Base-by-base conservation (phyloP, 2,113 vertebrate genomes). In the Donacobius atricapilla region DNA sequence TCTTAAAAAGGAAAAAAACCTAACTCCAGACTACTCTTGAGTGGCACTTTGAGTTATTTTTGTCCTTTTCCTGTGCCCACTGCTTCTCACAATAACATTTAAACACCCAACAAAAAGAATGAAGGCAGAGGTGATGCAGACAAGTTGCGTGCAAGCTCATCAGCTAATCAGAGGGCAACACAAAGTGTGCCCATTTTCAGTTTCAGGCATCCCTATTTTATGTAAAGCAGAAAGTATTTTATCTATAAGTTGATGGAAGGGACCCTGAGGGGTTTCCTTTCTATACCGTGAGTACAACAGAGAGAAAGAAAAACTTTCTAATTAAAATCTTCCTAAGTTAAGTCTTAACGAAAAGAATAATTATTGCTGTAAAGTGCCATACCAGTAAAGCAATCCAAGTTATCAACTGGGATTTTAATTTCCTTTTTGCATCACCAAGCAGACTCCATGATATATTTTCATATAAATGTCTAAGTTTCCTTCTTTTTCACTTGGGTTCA, bases 291-390 rank as follows among this genome's bases (percentile, higher is more conserved):
- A 78, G 33, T 58, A 73, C 16, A 73, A 66, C 15, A 73, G 54
- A 56, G 17, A 68, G 42, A 83, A 93, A 64, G 53, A 71, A 57
- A 83, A 97, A 83, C 64, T 87, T 94, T 73, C 64, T 58, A 87
- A 86, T 94, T 93, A 93, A 92, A 93, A 91, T 81, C 54, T 87
- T 91, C 53, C n/a, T 64, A 27, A 31, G 24, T n/a, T n/a, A n/a
- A n/a, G 17, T 79, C 89, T 89, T 73, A 89, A 64, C 31, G 42
- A 87, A 84, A 87, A 37, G 27, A 87, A 75, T 91, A 84, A 93
- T 87, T 84, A 78, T 64, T 93, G 27, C 56, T 84, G 33, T 23
- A 47, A 82, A 84, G 93, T 79, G 31, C 60, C 45, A 79, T 64
- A 56, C 44, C 24, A 48, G 30, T n/a, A 91, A 75, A 85, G 65